Base-by-base conservation (phyloP, 2,888 invertebrate species). In the Trichopoda pennipes region DNA sequence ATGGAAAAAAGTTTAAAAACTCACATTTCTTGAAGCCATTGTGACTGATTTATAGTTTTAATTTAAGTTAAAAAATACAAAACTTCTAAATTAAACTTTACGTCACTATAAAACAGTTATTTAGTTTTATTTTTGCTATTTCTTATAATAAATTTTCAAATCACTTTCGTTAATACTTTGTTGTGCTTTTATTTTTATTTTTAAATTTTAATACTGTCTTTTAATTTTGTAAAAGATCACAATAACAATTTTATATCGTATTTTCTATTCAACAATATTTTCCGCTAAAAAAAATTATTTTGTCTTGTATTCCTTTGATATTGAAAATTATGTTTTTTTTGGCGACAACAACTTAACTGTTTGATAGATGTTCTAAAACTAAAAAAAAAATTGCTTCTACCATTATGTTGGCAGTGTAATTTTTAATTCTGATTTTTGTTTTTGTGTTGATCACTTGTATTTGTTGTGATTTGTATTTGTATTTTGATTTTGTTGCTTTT, bases 311-410 rank as follows among this genome's bases (percentile, higher is more conserved):
- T 58, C 23, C 53, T 53, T 63, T 38, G 55, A 61, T 56, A 64
- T 61, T 61, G 53, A 68, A 53, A 42, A 53, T 51, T 21, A n/a
- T 56, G 35, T 70, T 21, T 38, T 49, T 55, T 74, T 53, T 66
- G 35, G 56, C 86, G 87, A 87, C 88, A 88, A 87, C 85, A 87
- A 87, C 86, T 88, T 86, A 85, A 89, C 90, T 89, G 88, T 89
- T 84, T 86, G 87, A 86, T 85, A 84, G 81, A 85, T 84, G 86
- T 85, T 88, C 87, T 86, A 86, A 87, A 86, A 86, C 88, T 86
- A 86, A 87, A 88, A 87, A 84, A 85, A 84, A 84, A 80, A 72
- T 76, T 84, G 28, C 28, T 28, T 2, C 28, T 38, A 38, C 12
- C 12, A 38, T 38, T 38, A 38, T 38, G 38, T 38, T 38, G 66